Evolutionary conservation across 2,888 invertebrate genomes (phyloP).

Genomic region (Yponomeuta plumbellus): DNA sequence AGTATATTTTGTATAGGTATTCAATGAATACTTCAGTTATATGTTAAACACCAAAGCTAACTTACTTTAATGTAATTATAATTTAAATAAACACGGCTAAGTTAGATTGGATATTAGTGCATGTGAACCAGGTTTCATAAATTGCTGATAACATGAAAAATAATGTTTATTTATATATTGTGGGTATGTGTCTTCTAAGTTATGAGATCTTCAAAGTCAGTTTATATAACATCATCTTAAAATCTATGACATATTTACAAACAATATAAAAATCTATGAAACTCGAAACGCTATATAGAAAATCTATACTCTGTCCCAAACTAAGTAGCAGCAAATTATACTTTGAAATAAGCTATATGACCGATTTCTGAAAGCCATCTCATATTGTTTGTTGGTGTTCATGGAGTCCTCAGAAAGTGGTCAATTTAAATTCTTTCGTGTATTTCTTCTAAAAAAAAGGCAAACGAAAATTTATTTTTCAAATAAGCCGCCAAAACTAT

Average conservation of each 20-base stretch:
- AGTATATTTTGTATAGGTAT: neutral
- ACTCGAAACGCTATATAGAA: conserved; percentile 4
- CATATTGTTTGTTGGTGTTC: no score
- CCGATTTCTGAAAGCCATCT: no score
- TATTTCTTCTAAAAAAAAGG: no score
- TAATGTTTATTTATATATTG: neutral
- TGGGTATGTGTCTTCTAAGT: neutral
- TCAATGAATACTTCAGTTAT: neutral
- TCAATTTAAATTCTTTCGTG: no score
- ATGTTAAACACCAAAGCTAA: neutral
- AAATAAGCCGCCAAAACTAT: no score
- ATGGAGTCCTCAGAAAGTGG: no score
- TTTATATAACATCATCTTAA: conserved; percentile 34
- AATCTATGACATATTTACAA: conserved; percentile 33
- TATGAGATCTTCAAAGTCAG: neutral
- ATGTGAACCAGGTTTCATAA: neutral
- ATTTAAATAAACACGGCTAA: neutral
- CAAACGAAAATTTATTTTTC: no score
- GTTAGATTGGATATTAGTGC: neutral
- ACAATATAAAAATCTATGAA: conserved; percentile 16
- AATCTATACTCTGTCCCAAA: neutral
- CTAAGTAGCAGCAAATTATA: neutral
- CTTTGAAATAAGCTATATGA: no score
- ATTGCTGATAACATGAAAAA: neutral
- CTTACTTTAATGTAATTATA: neutral